Base-by-base conservation (phyloP, 2,113 vertebrate genomes). In the Potamarius usumacintae region DNA sequence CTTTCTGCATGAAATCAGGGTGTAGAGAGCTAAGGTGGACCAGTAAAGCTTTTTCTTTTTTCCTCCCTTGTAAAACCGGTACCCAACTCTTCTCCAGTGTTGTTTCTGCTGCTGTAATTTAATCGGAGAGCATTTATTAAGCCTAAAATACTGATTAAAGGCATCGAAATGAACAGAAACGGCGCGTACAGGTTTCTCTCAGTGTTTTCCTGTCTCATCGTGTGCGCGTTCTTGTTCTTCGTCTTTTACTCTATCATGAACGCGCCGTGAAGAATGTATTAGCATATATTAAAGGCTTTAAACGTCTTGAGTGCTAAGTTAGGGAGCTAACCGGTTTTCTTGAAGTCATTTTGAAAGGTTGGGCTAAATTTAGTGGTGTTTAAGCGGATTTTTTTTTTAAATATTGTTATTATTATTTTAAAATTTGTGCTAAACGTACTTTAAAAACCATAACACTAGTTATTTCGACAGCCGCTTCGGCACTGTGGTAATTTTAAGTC, bases 181-280 rank as follows among this genome's bases (percentile, higher is more conserved):
- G 91, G 94, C 50, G 88, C 92, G 0, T 96, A 96, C 79, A 93
- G 67, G 80, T 93, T 95, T 82, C 74, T 96, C 42, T 95, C 95
- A 0, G 95, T 96, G 0, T 94, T 95, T 77, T 95, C 95, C 0
- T 96, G 92, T 82, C 89, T 96, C 17, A 2, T 93, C 15, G 92
- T 95, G 27, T 92, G 90, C 34, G 89, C 34, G 0, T 95, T 95
- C 48, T 74, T 96, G 93, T 93, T 91, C 74, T 93, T 95, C 60
- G 84, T 95, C n/a, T 94, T 96, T 92, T 94, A 96, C 63, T 94
- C 95, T 2, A 88, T 83, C 0, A 53, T 83, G 25, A 67, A 67
- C 60, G 42, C 82, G 12, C 82, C 82, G 15, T 82, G 42, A 82
- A 25, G 10, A 63, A 14, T 1, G 9, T 12, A 34, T 20, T 18